These are phyloP conservation scores for Sakesphorus luctuosus DNA, from an alignment of 2,113 vertebrate species.

Conservation along the genomic window DNA sequence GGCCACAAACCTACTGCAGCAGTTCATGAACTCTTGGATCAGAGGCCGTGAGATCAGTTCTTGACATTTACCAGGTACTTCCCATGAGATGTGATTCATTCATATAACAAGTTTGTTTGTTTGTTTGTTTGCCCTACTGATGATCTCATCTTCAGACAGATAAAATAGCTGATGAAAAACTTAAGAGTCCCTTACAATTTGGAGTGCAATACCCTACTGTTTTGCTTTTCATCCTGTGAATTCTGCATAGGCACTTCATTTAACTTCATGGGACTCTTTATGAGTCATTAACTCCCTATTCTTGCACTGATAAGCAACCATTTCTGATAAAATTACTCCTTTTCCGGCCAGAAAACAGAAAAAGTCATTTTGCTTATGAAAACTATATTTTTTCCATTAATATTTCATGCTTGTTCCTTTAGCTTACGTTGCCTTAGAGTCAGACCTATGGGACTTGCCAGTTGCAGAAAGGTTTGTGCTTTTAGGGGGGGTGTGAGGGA, in stretches of 20 bases:
- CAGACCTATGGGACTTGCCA: background rate
- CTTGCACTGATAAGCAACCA: background rate
- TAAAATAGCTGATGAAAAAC: background rate
- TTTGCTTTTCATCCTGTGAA: background rate
- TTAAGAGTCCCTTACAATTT: background rate
- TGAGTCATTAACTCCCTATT: background rate
- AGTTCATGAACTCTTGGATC: constrained; percentile 54
- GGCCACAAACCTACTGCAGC: constrained; percentile 54
- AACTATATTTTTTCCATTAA: background rate
- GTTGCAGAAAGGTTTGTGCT: background rate
- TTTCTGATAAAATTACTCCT: background rate
- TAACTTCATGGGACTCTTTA: background rate
- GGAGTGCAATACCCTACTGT: background rate
- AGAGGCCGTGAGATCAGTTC: background rate
- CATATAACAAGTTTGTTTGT: background rate
- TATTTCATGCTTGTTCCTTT: background rate
- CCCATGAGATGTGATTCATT: constrained; percentile 21
- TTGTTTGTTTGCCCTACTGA: background rate
- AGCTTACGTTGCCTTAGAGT: background rate
- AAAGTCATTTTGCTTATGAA: background rate
- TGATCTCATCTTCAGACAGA: background rate
- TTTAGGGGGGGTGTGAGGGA: accelerated
- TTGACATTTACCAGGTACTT: constrained; percentile 59
- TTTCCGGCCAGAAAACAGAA: background rate
- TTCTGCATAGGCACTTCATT: background rate